Conservation (phyloP, 2,888 invertebrate species). For the Catonia carolina region DNA sequence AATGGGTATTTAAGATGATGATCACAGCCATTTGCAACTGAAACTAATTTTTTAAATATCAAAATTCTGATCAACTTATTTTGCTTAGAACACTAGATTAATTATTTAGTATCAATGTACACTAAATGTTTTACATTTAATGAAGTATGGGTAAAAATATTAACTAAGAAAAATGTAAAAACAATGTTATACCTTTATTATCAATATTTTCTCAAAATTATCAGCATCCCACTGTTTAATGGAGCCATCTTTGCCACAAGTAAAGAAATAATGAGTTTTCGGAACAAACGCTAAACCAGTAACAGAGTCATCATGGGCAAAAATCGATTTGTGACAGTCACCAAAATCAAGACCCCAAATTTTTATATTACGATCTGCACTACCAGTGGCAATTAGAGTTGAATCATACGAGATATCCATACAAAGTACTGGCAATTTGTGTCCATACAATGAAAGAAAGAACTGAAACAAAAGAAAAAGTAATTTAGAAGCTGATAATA, state of each 20-base stretch:
- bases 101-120: too few species aligned
- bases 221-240: constrained; percentile 98
- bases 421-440: constrained; percentile 88
- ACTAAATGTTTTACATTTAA: too few species aligned
- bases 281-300: constrained; percentile 84
- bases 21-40: too few species aligned
- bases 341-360: constrained; percentile 99
- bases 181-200: constrained; percentile 72
- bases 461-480: constrained; percentile 53
- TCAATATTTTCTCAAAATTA: constrained; percentile 82
- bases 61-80: too few species aligned
- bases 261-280: constrained; percentile 87
- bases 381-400: constrained; percentile 83
- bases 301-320: constrained; percentile 94
- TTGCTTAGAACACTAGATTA: too few species aligned
- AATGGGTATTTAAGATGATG: too few species aligned
- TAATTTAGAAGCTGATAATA: constrained; percentile 16
- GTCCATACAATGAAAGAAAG: constrained; percentile 90
- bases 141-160: too few species aligned
- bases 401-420: constrained; percentile 90
- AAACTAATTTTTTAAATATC: too few species aligned
- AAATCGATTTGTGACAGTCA: constrained; percentile 92
- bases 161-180: too few species aligned
- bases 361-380: constrained; percentile 91
- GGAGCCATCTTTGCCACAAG: constrained; percentile 87